A percentile compares a stretch with the other conserved stretches of the same genome.
Evolutionary conservation across 2,797 vertebrate genomes (phyloP).

Genomic region (Poecilia gillii): DNA sequence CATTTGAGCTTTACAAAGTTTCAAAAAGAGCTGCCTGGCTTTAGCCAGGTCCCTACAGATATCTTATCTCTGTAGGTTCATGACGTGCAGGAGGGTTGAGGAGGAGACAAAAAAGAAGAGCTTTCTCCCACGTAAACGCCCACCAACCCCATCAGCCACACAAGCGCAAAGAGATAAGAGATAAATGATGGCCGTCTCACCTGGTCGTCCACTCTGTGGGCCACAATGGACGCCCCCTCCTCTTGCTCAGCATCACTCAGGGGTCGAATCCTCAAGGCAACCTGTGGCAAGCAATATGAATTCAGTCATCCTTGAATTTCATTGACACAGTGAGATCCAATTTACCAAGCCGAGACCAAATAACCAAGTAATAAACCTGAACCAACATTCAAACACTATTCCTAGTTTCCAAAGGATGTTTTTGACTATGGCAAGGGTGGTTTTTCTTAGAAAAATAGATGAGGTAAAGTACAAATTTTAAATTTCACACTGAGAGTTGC

Average conservation of each 20-base stretch:
- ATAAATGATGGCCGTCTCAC: conserved; percentile 70
- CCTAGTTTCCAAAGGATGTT: not conserved
- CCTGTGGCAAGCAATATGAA: conserved; percentile 71
- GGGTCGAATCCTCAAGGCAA: conserved; percentile 91
- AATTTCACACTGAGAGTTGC: not conserved
- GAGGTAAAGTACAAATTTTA: not conserved
- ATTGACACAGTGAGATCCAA: not conserved
- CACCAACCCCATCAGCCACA: conserved; percentile 38
- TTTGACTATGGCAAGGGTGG: not conserved
- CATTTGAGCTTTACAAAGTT: conserved; percentile 47
- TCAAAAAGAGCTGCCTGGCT: conserved; percentile 8
- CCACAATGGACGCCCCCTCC: conserved; percentile 86
- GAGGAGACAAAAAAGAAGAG: conserved; percentile 32
- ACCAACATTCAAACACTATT: not conserved
- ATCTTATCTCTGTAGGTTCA: conserved; percentile 47
- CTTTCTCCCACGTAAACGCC: conserved; percentile 15
- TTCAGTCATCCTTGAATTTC: conserved; percentile 17
- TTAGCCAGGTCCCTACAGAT: conserved; percentile 25
- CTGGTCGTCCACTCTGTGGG: conserved; percentile 90
- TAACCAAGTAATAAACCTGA: conserved; percentile 6
- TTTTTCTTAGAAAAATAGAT: conserved; percentile 1
- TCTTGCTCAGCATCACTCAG: conserved; percentile 88
- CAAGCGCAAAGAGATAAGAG: conserved; percentile 9
- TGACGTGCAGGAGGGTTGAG: conserved; percentile 30
- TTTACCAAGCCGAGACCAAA: conserved; percentile 9